phyloP scores from a whole-genome alignment of 2,888 invertebrate genomes.

The Tinea semifulvella region DNA sequence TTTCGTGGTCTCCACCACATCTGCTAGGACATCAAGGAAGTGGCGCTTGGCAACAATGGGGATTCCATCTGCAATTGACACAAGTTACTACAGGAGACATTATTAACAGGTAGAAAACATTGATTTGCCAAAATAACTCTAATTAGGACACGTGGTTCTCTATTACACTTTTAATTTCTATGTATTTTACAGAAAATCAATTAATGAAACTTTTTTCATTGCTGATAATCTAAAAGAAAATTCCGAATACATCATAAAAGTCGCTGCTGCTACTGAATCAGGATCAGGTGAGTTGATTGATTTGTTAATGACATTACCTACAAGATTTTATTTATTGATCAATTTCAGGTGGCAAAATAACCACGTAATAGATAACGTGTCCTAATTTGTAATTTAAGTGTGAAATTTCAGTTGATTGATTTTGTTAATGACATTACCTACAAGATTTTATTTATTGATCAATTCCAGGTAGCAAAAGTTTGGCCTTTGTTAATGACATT shows the following conservation, averaged over 20 bases:
- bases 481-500: background rate
- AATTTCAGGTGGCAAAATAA: no score
- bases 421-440: no score
- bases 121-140: no score
- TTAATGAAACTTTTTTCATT: slow-evolving; percentile 69
- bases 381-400: no score
- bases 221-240: slow-evolving; percentile 77
- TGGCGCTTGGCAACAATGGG: slow-evolving; percentile 77
- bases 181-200: slow-evolving; percentile 39
- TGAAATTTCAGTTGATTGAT: no score
- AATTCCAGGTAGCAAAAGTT: no score
- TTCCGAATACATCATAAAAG: slow-evolving; percentile 79
- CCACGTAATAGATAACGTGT: no score
- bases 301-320: no score
- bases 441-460: no score
- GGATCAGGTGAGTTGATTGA: slow-evolving; percentile 70
- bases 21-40: slow-evolving; percentile 77
- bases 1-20: slow-evolving; percentile 85
- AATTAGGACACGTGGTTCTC: background rate
- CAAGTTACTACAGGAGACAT: slow-evolving; percentile 46
- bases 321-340: no score
- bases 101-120: slow-evolving; percentile 36
- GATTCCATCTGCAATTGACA: slow-evolving; percentile 76
- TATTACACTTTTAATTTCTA: background rate
- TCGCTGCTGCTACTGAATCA: slow-evolving; percentile 79